Percentiles rank a stretch among this genome's conserved stretches.
These are phyloP conservation scores for Drosophila anomalata DNA, from an alignment of 2,888 invertebrate species.

Conservation along the genomic window DNA sequence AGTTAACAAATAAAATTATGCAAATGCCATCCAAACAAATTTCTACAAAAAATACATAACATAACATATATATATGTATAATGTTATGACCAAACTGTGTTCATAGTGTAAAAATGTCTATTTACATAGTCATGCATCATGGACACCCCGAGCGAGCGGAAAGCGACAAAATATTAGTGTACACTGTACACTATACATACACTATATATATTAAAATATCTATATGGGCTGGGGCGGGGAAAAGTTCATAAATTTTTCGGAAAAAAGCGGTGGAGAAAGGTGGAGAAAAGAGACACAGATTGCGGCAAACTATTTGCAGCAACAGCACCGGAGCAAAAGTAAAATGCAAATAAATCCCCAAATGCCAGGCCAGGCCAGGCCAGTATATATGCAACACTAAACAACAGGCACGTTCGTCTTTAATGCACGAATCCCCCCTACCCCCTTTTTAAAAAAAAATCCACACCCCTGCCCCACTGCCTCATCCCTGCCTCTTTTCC, in stretches of 20 bases:
- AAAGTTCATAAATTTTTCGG: constrained; percentile 70
- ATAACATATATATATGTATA: constrained; percentile 6
- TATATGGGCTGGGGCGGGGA: constrained; percentile 15
- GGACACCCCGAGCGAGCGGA: constrained; percentile 37
- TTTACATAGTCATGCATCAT: constrained; percentile 76
- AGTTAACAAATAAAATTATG: constrained; percentile 75
- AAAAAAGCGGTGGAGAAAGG: not conserved
- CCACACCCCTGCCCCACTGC: constrained; percentile 16
- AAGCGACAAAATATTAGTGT: constrained; percentile 1
- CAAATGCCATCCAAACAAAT: constrained; percentile 51
- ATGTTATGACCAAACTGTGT: constrained; percentile 64
- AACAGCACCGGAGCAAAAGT: constrained; percentile 52
- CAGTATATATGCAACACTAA: constrained; percentile 64
- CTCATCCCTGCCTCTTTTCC: constrained; percentile 30
- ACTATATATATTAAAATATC: constrained; percentile 49
- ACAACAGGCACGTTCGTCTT: constrained; percentile 51
- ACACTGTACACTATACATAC: not conserved
- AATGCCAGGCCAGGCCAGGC: constrained; percentile 59
- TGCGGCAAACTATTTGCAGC: constrained; percentile 70
- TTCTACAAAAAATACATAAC: constrained; percentile 31
- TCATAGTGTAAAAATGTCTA: constrained; percentile 73
- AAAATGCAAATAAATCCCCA: constrained; percentile 75
- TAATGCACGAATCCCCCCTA: constrained; percentile 15
- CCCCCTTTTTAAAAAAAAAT: constrained; percentile 26
- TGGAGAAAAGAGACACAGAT: constrained; percentile 63